Conservation (phyloP, 2,797 vertebrate genomes). For the Pseudocheirus occidentalis region DNA sequence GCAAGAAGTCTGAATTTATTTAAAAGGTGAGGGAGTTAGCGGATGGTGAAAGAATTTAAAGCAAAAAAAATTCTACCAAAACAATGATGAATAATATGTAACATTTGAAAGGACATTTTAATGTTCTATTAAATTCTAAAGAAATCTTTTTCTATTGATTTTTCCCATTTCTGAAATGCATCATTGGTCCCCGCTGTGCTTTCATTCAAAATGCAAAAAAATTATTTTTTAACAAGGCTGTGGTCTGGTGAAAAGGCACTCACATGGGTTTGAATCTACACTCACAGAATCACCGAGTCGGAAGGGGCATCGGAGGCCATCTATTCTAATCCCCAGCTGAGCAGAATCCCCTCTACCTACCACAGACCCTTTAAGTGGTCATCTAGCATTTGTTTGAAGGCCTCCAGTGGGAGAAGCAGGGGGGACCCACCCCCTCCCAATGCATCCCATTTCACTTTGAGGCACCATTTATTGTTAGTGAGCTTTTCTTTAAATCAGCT, state of each 20-base stretch:
- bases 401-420: neutral
- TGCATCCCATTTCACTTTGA: neutral
- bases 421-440: neutral
- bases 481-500: neutral
- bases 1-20: conserved; percentile 27
- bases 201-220: conserved; percentile 42
- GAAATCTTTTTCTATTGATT: conserved; percentile 39
- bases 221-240: conserved; percentile 14
- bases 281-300: neutral
- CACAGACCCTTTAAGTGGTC: neutral
- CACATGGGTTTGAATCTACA: neutral
- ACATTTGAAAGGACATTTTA: conserved; percentile 35
- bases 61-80: conserved; percentile 4
- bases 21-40: neutral
- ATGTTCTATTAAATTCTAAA: neutral
- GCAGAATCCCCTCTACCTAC: neutral
- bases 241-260: neutral
- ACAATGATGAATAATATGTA: conserved; percentile 1
- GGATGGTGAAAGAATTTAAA: neutral
- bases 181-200: conserved; percentile 31
- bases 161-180: neutral
- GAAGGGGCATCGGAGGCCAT: neutral
- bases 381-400: neutral
- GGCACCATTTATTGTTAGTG: neutral
- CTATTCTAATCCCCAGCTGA: neutral